A percentile compares a stretch with the other conserved stretches of the same genome.
These are phyloP conservation scores for Papilio helenus DNA, from an alignment of 1,140 invertebrate species.

Conservation along the genomic window DNA sequence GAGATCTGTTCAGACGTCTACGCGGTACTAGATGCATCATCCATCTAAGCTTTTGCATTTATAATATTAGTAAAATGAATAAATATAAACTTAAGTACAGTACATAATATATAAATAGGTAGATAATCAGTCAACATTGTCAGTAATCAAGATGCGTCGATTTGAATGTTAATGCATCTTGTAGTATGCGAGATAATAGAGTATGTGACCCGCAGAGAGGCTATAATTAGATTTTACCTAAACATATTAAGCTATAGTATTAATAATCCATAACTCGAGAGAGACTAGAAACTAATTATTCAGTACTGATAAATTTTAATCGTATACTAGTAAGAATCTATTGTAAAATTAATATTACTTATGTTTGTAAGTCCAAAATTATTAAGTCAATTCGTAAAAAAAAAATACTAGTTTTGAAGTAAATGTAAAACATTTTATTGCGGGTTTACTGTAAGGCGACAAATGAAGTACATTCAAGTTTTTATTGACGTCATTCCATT, in stretches of 20 bases:
- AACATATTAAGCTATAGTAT: neutral
- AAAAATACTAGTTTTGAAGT: neutral
- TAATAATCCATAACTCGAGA: neutral
- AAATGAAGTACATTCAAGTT: conserved; percentile 34
- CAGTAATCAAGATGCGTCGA: neutral
- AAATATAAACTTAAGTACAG: too few relatives aligned
- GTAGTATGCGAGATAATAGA: conserved; percentile 4
- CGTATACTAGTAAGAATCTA: too few relatives aligned
- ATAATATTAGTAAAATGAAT: too few relatives aligned
- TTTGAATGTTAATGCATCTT: conserved; percentile 12
- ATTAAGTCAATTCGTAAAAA: neutral
- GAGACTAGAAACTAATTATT: too few relatives aligned
- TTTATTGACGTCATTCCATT: conserved; percentile 27
- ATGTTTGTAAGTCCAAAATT: neutral
- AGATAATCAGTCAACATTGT: too few relatives aligned
- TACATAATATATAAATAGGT: too few relatives aligned
- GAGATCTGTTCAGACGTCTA: too few relatives aligned
- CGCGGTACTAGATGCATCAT: too few relatives aligned
- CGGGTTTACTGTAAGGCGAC: neutral
- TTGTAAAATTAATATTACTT: too few relatives aligned
- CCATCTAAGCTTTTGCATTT: too few relatives aligned
- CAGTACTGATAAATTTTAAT: too few relatives aligned
- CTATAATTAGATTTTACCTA: conserved; percentile 16
- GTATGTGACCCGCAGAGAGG: neutral
- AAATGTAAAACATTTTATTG: neutral